A percentile compares a stretch with the other conserved stretches of the same genome.
phyloP scores from a whole-genome alignment of 2,113 vertebrate species.

The Hippocampus abdominalis region DNA sequence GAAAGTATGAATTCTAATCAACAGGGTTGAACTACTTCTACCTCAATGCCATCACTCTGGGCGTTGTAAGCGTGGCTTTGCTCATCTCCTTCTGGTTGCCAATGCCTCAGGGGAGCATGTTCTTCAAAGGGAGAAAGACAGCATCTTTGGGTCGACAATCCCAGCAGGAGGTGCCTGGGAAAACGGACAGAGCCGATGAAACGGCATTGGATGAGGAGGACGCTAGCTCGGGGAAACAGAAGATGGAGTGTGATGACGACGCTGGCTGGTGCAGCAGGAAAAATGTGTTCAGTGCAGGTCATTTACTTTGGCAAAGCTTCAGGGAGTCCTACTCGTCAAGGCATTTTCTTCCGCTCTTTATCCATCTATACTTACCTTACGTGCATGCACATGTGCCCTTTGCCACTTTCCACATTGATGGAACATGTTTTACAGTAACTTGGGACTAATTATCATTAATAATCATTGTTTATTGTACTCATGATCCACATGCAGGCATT shows the following conservation, averaged over 20 bases:
- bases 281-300: slow-evolving; percentile 31
- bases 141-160: slow-evolving; percentile 15
- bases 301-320: slow-evolving; percentile 65
- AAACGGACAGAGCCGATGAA: neutral
- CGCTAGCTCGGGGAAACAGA: slow-evolving; percentile 16
- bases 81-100: slow-evolving; percentile 63
- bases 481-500: slow-evolving; percentile 35
- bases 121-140: slow-evolving; percentile 51
- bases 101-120: slow-evolving; percentile 61
- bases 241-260: slow-evolving; percentile 11
- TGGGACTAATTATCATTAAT: neutral
- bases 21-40: slow-evolving; percentile 64
- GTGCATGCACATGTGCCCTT: neutral
- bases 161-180: slow-evolving; percentile 17
- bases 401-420: neutral
- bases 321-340: slow-evolving; percentile 67
- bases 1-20: slow-evolving; percentile 5
- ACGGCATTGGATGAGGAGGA: slow-evolving; percentile 27
- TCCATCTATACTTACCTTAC: neutral
- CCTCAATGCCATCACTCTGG: slow-evolving; percentile 64
- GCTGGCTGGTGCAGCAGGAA: slow-evolving; percentile 39
- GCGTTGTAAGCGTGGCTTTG: slow-evolving; percentile 57
- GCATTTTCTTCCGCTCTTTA: slow-evolving; percentile 19
- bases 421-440: neutral
- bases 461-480: slow-evolving; percentile 11